Percentiles rank a stretch among this genome's conserved stretches.
Evolutionary conservation across 2,888 invertebrate genomes (phyloP).

Genomic region (Philopedon plagiatum): DNA sequence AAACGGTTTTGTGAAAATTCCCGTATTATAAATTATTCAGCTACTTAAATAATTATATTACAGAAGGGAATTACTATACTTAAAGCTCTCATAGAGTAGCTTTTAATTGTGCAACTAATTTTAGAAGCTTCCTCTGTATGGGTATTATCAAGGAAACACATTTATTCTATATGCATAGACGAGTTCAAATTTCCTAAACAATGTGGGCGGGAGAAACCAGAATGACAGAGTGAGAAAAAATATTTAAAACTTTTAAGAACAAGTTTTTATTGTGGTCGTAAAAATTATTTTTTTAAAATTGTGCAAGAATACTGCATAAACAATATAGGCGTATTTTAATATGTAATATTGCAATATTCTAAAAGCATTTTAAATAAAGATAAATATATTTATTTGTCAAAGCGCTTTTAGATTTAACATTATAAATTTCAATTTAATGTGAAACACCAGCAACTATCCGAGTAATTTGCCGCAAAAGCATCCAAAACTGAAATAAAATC

Average conservation of each 20-base stretch:
- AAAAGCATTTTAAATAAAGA: slow-evolving; percentile 27
- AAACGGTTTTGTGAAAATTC: slow-evolving; percentile 18
- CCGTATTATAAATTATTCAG: slow-evolving; percentile 29
- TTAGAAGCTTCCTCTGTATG: slow-evolving; percentile 30
- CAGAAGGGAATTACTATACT: slow-evolving; percentile 39
- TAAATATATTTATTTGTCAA: slow-evolving; percentile 31
- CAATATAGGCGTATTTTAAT: background rate
- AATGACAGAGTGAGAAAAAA: too few species aligned
- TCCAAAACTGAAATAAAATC: slow-evolving; percentile 47
- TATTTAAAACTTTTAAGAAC: too few species aligned
- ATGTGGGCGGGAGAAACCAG: too few species aligned
- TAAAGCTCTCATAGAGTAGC: slow-evolving; percentile 36
- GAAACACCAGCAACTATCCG: slow-evolving; percentile 32
- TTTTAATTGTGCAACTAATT: slow-evolving; percentile 45
- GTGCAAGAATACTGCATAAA: too few species aligned
- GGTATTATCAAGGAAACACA: slow-evolving; percentile 48
- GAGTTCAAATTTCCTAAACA: slow-evolving; percentile 41
- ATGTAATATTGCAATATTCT: background rate
- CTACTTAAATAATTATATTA: slow-evolving; percentile 40
- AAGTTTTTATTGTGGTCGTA: too few species aligned
- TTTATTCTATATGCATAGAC: slow-evolving; percentile 45
- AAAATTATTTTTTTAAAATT: too few species aligned
- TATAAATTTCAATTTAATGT: slow-evolving; percentile 43
- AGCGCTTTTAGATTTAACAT: slow-evolving; percentile 1
- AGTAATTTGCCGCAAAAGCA: slow-evolving; percentile 33